Base-by-base conservation (phyloP, 2,113 vertebrate species). In the Bothrops jararaca region DNA sequence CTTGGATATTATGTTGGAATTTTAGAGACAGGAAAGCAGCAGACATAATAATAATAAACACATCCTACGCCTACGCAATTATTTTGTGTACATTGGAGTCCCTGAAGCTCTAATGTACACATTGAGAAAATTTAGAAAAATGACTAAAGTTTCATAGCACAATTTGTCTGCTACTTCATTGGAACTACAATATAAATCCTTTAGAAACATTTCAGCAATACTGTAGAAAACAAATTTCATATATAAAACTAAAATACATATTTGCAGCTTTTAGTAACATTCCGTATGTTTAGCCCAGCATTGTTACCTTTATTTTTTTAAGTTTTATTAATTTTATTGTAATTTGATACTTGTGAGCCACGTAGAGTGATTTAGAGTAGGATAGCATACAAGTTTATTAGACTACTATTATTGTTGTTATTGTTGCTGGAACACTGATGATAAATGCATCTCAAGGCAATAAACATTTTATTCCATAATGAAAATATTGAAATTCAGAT, bases 251-350 rank as follows among this genome's bases (percentile, higher is more conserved):
- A 91, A 85, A 86, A 56, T 88, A 92, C 56, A 96, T 57, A 39
- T 94, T 94, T 93, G n/a, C 50, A 60, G 69, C 92, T 90, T 29
- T 88, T 88, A 80, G 92, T 95, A 90, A 94, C 93, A 96, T 96
- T 94, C 90, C 89, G 89, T 90, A 90, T 9, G 34, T 93, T 92
- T 92, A 22, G 18, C 92, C 92, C n/a, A n/a, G 50, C 52, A 69
- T 69, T 69, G 60, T 69, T 69, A n/a, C 15, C 29, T 69, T 69
- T 69, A 69, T 69, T n/a, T 69, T 69, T 69, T 69, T 69, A 69
- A n/a, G 29, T 69, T 69, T 74, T 34, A 74, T 34, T 74, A 15
- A 74, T 74, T 34, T 74, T 74, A 74, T 18, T 74, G n/a, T 74
- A 74, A 74, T 80, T 80, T 18, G 29, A 34, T 69, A 15, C 5